A percentile compares a stretch with the other conserved stretches of the same genome.
Evolutionary conservation across 2,888 invertebrate species (phyloP).

Genomic region (Amphipyra tragopoginis): DNA sequence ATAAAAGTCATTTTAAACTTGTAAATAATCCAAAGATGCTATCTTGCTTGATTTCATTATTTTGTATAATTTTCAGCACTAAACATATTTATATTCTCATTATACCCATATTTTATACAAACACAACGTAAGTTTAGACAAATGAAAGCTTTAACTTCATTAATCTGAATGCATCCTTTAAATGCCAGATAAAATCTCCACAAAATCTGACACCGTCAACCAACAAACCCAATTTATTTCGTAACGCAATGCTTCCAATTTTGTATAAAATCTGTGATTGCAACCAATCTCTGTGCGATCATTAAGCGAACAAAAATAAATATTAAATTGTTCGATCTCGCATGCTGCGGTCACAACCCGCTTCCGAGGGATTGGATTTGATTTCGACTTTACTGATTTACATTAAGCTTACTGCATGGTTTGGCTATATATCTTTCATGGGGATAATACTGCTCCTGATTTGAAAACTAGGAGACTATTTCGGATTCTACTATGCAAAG

Average conservation of each 20-base stretch:
- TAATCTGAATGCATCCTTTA: background rate
- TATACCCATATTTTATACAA: background rate
- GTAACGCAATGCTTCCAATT: conserved; percentile 31
- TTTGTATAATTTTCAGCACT: too few species aligned
- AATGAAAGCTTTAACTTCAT: conserved; percentile 5
- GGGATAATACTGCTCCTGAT: background rate
- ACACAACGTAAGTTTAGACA: background rate
- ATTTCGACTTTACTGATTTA: conserved; percentile 36
- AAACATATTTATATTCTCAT: too few species aligned
- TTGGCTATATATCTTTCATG: background rate
- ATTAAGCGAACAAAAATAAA: conserved; percentile 39
- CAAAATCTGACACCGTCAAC: background rate
- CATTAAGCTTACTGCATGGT: conserved; percentile 15
- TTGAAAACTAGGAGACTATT: too few species aligned
- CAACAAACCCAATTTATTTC: conserved; percentile 30
- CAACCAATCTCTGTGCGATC: conserved; percentile 25
- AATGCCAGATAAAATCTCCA: conserved; percentile 15
- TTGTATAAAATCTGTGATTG: conserved; percentile 46
- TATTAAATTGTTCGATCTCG: conserved; percentile 53
- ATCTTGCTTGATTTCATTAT: too few species aligned
- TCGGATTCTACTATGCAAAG: too few species aligned
- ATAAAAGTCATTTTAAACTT: too few species aligned
- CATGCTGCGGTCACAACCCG: conserved; percentile 22
- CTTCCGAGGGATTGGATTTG: conserved; percentile 27
- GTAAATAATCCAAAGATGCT: too few species aligned